A percentile compares a stretch with the other conserved stretches of the same genome.
These are phyloP conservation scores for Empidonax traillii DNA, from an alignment of 2,113 vertebrate genomes.

Conservation along the genomic window DNA sequence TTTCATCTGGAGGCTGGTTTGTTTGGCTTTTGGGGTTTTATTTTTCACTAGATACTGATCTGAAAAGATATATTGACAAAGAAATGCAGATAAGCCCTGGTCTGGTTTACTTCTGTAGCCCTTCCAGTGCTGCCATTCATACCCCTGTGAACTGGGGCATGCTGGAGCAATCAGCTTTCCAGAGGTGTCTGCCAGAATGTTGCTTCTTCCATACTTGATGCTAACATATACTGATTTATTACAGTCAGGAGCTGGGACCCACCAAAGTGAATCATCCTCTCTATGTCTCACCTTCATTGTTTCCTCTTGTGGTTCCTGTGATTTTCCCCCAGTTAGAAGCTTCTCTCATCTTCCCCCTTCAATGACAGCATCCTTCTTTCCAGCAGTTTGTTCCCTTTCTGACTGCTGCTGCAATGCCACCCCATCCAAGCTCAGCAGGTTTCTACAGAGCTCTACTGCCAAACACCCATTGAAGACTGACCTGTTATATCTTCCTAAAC, in stretches of 20 bases:
- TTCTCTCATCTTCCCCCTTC: neutral
- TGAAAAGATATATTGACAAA: neutral
- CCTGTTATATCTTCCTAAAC: neutral
- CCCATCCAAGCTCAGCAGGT: neutral
- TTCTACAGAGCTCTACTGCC: neutral
- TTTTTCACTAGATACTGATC: neutral
- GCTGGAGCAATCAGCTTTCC: neutral
- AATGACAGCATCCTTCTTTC: neutral
- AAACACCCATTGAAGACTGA: neutral
- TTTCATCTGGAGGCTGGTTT: neutral
- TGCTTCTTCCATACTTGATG: neutral
- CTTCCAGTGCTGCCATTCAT: neutral
- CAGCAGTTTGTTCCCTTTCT: neutral
- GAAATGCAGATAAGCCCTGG: neutral
- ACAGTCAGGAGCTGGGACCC: neutral
- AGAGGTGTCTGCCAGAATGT: neutral
- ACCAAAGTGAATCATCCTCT: neutral
- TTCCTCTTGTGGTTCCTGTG: neutral
- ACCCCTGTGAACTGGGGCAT: neutral
- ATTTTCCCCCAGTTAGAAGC: neutral
- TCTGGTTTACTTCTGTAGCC: neutral
- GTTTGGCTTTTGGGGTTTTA: neutral
- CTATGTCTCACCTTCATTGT: neutral
- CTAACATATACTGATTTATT: neutral
- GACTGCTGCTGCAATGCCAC: rapidly evolving